Evolutionary conservation across 1,140 invertebrate genomes (phyloP).

Genomic region (Drosophila varians): DNA sequence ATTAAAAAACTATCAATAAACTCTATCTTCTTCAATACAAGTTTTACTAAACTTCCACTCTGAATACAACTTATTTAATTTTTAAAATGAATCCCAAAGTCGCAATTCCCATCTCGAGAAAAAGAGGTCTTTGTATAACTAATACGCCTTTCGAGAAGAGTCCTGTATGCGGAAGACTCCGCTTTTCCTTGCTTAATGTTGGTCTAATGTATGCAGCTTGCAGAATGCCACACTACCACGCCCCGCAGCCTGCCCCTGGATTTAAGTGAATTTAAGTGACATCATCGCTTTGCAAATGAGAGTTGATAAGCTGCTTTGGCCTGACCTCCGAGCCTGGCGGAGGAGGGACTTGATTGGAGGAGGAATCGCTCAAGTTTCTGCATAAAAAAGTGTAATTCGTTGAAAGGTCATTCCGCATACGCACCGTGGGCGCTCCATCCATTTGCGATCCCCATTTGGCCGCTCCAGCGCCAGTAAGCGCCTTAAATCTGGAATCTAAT

Average conservation of each 20-base stretch:
- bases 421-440: background rate
- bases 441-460: slow-evolving; percentile 58
- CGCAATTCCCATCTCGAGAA: background rate
- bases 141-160: background rate
- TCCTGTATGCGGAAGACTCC: background rate
- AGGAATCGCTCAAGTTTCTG: slow-evolving; percentile 12
- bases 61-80: too few relatives aligned
- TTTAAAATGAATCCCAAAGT: too few relatives aligned
- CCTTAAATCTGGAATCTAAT: slow-evolving; percentile 78
- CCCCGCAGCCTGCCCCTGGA: background rate
- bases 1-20: too few relatives aligned
- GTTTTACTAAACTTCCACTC: too few relatives aligned
- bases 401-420: slow-evolving; percentile 17
- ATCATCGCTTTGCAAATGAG: slow-evolving; percentile 54
- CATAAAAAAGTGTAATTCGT: background rate
- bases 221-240: slow-evolving; percentile 29
- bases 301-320: slow-evolving; percentile 42
- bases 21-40: too few relatives aligned
- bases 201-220: slow-evolving; percentile 58
- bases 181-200: slow-evolving; percentile 65
- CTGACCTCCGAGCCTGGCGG: slow-evolving; percentile 66
- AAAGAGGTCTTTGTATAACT: too few relatives aligned
- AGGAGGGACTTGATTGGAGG: slow-evolving; percentile 68
- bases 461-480: slow-evolving; percentile 59
- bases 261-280: slow-evolving; percentile 58